Evolutionary conservation across 35 echinoderm and acorn worm species (phyloP).

Genomic region (Apostichopus californicus): DNA sequence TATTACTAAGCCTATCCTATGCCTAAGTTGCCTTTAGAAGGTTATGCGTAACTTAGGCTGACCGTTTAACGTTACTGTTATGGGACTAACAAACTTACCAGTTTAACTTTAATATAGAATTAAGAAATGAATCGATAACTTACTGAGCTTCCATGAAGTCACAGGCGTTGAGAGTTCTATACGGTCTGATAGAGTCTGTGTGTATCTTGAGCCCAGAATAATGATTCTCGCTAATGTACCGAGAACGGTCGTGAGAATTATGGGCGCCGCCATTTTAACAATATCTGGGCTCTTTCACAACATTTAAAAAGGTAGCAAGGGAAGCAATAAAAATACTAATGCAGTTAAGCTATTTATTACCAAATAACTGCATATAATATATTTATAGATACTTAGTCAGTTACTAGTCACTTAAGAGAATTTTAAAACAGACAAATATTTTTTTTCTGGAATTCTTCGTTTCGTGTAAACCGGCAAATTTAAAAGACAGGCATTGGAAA

Average conservation of each 20-base stretch:
- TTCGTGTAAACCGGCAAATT: no score
- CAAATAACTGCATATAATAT: no score
- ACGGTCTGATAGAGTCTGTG: not conserved
- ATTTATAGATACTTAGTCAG: no score
- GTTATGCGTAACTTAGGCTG: not conserved
- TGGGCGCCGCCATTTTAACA: constrained; percentile 42
- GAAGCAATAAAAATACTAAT: no score
- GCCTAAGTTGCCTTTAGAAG: not conserved
- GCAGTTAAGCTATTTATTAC: not conserved
- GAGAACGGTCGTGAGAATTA: not conserved
- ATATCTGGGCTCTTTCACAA: not conserved
- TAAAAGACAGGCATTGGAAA: no score
- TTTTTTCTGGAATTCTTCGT: no score
- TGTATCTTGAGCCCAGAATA: constrained; percentile 20
- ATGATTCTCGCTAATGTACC: constrained; percentile 40
- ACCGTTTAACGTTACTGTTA: no score
- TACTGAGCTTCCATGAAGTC: constrained; percentile 41
- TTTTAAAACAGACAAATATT: no score
- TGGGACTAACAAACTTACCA: not conserved
- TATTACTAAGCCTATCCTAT: no score
- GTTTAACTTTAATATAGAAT: not conserved
- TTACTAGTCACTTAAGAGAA: no score
- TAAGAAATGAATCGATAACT: not conserved
- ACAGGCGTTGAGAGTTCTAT: constrained; percentile 32
- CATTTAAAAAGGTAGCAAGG: no score